Conservation (phyloP, 2,888 invertebrate genomes). For the Ormyrus thymus region DNA sequence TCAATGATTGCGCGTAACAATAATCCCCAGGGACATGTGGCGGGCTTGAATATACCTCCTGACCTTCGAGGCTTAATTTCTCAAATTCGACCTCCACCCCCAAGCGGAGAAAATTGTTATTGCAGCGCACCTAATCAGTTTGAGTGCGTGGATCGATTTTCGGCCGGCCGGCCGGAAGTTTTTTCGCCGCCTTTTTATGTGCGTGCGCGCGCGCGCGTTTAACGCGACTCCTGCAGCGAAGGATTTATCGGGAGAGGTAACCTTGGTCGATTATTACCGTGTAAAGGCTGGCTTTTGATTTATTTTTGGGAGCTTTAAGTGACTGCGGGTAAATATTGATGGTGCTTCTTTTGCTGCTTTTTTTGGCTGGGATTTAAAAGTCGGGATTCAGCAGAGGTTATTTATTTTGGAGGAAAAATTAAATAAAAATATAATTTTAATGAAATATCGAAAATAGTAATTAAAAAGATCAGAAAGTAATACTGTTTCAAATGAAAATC, state of each 20-base stretch:
- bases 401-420: no score
- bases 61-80: slow-evolving; percentile 1
- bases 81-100: slow-evolving; percentile 14
- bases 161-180: slow-evolving; percentile 3
- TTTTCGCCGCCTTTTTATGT: not conserved
- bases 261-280: not conserved
- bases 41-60: not conserved
- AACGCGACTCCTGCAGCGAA: not conserved
- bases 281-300: not conserved
- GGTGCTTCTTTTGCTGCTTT: no score
- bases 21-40: slow-evolving; percentile 23
- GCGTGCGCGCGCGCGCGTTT: slow-evolving; percentile 4
- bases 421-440: no score
- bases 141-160: slow-evolving; percentile 43
- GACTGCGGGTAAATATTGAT: no score
- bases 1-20: slow-evolving; percentile 25
- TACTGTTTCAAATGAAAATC: no score
- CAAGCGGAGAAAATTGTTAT: slow-evolving; percentile 20
- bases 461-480: no score
- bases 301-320: no score
- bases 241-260: not conserved
- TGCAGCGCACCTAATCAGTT: slow-evolving; percentile 26
- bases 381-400: no score
- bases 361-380: no score
- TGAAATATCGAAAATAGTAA: no score